Evolutionary conservation across 2,113 vertebrate species (phyloP), one percentile per base, ranked within the genome.

Genomic region (Megaceryle torquata): DNA sequence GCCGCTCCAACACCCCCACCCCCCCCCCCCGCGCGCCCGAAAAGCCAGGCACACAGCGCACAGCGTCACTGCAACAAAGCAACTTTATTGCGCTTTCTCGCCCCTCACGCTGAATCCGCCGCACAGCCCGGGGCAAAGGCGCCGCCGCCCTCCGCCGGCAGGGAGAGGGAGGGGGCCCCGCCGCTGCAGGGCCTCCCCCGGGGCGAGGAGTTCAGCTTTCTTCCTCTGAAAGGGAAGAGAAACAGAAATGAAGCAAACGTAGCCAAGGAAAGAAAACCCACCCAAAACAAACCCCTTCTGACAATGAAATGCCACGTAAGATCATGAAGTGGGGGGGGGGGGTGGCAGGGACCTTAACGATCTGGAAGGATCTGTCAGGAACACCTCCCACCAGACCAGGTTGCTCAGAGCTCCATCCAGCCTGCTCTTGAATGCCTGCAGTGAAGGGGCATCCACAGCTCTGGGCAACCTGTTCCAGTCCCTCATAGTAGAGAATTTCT

Each of bases 171-270:
- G 7, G 3, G 7, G 13, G 28, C 28, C n/a, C 3, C 0, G 26
- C 31, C 13, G 8, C 39, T 39, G 41, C 10, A 3, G 22, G 13
- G 46, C 15, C 9, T 7, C 37, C 13, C 54, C 10, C 6, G 20
- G 31, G 22, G n/a, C 21, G 13, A 13, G n/a, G 75, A 31, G 77
- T 57, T 98, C 94, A 98, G 76, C 95, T 94, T 88, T 98, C 98
- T 75, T 98, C 98, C 95, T 98, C 98, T 98, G 96, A 57, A 90
- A 97, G n/a, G 53, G 29, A 90, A 97, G n/a, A 60, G 29, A 77
- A 11, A 67, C 1, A 54, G 44, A 14, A 15, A 51, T 71, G 15
- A 53, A 39, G 9, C 2, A 0, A 65, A 17, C 0, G 26, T 2
- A 15, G 29, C 26, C 5, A 7, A 14, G 12, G 3, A 28, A 39